Evolutionary conservation across 92 coral and sea anemone species (phyloP).

Genomic region (Umimayanthus kanabou): DNA sequence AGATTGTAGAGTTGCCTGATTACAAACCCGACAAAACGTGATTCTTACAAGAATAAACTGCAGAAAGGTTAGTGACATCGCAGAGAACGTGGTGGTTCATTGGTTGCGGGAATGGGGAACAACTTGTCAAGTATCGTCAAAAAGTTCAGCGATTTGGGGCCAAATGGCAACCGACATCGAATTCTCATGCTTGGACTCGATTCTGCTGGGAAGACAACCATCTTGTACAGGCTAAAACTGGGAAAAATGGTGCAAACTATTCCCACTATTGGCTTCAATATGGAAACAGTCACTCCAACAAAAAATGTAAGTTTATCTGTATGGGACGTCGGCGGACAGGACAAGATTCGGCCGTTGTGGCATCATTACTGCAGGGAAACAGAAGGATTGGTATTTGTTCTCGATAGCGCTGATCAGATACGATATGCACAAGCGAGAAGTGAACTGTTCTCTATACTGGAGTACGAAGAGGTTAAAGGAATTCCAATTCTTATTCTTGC

Average conservation of each 20-base stretch:
- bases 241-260: slow-evolving; percentile 42
- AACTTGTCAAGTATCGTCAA: slow-evolving; percentile 29
- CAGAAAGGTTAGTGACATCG: background rate
- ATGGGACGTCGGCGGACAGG: slow-evolving; percentile 42
- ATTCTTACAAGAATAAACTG: background rate
- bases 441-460: slow-evolving; percentile 42
- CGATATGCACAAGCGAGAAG: slow-evolving; percentile 37
- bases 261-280: slow-evolving; percentile 42
- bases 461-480: slow-evolving; percentile 33
- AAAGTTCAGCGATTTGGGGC: slow-evolving; percentile 36
- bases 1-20: background rate
- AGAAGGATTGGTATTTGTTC: slow-evolving; percentile 31
- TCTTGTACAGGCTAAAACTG: slow-evolving; percentile 38
- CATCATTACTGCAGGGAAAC: slow-evolving; percentile 42
- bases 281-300: slow-evolving; percentile 46
- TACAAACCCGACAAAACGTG: background rate
- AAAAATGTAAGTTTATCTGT: slow-evolving; percentile 41
- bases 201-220: slow-evolving; percentile 40
- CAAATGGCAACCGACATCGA: slow-evolving; percentile 38
- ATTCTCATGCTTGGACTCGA: slow-evolving; percentile 40
- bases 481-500: slow-evolving; percentile 39
- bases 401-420: slow-evolving; percentile 42
- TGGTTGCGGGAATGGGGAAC: slow-evolving; percentile 25
- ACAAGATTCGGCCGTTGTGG: slow-evolving; percentile 41
- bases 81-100: background rate